A percentile compares a stretch with the other conserved stretches of the same genome.
Evolutionary conservation across 2,113 vertebrate genomes (phyloP).

Genomic region (Ivindomyrus marchei): DNA sequence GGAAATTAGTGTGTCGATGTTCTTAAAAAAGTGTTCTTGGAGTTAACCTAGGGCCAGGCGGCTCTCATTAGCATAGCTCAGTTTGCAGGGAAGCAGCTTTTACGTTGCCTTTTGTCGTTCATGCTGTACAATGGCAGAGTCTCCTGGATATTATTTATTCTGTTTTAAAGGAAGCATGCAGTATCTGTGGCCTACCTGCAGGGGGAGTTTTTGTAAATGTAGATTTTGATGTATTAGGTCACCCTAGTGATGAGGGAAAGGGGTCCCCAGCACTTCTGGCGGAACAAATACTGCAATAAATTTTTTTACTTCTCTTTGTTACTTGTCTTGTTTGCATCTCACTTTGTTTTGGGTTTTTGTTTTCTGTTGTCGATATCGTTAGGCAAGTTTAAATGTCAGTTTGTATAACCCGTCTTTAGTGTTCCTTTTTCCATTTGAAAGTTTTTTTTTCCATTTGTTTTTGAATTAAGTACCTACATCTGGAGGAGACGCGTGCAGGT

Average conservation of each 20-base stretch:
- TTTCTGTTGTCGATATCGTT: neutral
- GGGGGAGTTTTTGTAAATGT: slow-evolving; percentile 93
- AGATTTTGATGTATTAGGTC: slow-evolving; percentile 99
- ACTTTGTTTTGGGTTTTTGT: neutral
- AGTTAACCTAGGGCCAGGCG: slow-evolving; percentile 96
- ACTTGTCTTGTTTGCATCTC: slow-evolving; percentile 58
- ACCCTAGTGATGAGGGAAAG: slow-evolving; percentile 90
- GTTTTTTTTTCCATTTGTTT: neutral
- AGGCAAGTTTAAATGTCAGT: neutral
- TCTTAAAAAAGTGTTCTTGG: slow-evolving; percentile 99
- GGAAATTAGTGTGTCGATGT: slow-evolving; percentile 99
- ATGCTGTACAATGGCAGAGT: slow-evolving; percentile 73
- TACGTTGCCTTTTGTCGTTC: slow-evolving; percentile 52
- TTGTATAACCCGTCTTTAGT: neutral
- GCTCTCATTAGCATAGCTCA: slow-evolving; percentile 82
- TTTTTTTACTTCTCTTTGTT: slow-evolving; percentile 89
- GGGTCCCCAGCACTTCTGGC: slow-evolving; percentile 93
- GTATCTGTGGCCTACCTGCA: slow-evolving; percentile 77
- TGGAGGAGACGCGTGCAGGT: neutral
- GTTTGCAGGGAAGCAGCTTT: slow-evolving; percentile 66
- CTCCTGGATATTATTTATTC: slow-evolving; percentile 73
- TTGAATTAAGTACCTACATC: neutral
- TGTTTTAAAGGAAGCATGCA: slow-evolving; percentile 71
- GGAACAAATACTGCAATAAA: slow-evolving; percentile 99
- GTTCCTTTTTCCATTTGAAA: neutral